Conservation (phyloP, 2,888 invertebrate species). For the Fragum fragum region DNA sequence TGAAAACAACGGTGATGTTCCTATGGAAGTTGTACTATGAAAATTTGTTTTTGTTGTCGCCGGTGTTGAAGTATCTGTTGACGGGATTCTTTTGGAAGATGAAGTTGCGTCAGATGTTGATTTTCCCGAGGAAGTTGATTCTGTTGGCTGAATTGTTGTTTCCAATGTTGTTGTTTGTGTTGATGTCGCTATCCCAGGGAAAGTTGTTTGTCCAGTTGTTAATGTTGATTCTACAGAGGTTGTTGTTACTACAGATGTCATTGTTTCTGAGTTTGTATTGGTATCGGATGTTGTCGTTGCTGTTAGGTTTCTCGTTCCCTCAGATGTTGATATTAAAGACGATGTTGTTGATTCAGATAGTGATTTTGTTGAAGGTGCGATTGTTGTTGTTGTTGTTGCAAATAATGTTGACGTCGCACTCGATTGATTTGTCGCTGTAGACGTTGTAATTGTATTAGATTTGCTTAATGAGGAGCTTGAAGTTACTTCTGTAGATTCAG, state of each 20-base stretch:
- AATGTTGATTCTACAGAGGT: background rate
- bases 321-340: background rate
- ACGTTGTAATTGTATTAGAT: too few species aligned
- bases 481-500: background rate
- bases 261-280: background rate
- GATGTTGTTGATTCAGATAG: background rate
- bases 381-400: background rate
- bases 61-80: too few species aligned
- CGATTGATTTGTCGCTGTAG: too few species aligned
- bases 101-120: conserved; percentile 19
- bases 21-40: too few species aligned
- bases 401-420: background rate
- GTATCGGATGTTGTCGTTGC: background rate
- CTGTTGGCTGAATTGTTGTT: background rate
- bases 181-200: background rate
- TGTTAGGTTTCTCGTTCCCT: background rate
- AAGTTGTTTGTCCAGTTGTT: background rate
- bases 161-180: background rate
- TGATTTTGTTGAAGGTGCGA: background rate
- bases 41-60: too few species aligned
- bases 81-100: too few species aligned
- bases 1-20: too few species aligned
- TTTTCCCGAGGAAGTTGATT: conserved; percentile 23
- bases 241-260: background rate
- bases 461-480: too few species aligned